Percentiles rank a stretch among this genome's conserved stretches.
Evolutionary conservation across 2,888 invertebrate species (phyloP).

Genomic region (Conops quadrifasciatus): DNA sequence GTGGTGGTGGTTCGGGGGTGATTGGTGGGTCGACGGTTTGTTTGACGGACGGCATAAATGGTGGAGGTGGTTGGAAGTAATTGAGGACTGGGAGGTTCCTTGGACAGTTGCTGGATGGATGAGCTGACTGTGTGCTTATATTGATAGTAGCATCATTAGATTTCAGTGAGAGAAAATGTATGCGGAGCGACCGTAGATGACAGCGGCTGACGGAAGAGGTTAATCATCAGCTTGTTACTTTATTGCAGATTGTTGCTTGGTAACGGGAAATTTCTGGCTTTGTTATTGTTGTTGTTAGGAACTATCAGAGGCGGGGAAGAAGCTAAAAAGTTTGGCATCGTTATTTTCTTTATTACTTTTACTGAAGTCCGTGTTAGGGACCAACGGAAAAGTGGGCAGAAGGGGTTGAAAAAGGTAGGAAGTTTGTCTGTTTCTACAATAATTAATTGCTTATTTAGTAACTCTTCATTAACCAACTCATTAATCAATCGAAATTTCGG

Average conservation of each 20-base stretch:
- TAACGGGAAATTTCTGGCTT: background rate
- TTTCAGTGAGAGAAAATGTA: background rate
- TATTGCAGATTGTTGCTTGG: constrained; percentile 6
- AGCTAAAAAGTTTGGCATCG: background rate
- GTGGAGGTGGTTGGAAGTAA: background rate
- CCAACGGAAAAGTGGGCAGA: too few species aligned
- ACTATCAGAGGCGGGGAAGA: background rate
- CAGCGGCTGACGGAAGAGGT: constrained; percentile 7
- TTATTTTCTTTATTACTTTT: background rate
- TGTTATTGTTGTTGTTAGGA: background rate
- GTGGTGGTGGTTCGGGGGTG: background rate
- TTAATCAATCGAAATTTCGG: too few species aligned
- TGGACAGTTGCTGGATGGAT: background rate
- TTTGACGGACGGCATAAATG: background rate
- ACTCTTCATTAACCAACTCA: too few species aligned
- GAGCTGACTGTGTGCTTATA: background rate
- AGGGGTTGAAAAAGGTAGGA: too few species aligned
- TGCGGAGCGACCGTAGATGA: background rate
- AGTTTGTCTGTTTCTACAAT: too few species aligned
- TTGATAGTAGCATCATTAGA: background rate
- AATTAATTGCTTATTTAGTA: too few species aligned
- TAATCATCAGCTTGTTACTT: constrained; percentile 4
- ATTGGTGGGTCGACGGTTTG: background rate
- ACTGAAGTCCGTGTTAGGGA: too few species aligned
- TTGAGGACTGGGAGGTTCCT: background rate